Conservation (phyloP, 2,113 vertebrate species). For the Oxyura jamaicensis region DNA sequence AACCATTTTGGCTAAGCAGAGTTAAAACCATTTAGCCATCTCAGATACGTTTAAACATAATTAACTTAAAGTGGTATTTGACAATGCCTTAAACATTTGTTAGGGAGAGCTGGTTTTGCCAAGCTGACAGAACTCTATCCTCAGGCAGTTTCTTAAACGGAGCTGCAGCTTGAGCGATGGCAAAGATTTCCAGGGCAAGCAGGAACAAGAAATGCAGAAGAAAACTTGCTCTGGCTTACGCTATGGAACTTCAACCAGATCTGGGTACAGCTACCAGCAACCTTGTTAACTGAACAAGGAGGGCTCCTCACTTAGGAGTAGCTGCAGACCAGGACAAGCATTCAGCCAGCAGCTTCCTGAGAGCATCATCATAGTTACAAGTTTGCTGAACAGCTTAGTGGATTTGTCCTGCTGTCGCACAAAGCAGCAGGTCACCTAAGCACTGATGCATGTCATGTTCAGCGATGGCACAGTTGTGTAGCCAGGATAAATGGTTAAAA, state of each 20-base stretch:
- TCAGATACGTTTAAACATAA: neutral
- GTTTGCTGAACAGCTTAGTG: neutral
- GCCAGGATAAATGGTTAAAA: neutral
- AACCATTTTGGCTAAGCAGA: slow-evolving; percentile 12
- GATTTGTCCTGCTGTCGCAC: neutral
- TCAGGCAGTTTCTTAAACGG: slow-evolving; percentile 24
- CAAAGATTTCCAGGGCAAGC: slow-evolving; percentile 25
- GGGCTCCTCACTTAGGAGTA: neutral
- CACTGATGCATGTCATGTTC: neutral
- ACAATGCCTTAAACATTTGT: slow-evolving; percentile 27
- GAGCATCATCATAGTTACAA: neutral
- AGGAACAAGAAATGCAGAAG: slow-evolving; percentile 27
- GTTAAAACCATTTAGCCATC: slow-evolving; percentile 11
- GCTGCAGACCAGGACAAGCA: neutral
- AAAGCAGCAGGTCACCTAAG: neutral
- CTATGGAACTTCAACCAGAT: neutral
- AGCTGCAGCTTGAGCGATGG: neutral
- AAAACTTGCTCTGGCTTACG: neutral
- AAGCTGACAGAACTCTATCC: slow-evolving; percentile 34
- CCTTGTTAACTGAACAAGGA: neutral
- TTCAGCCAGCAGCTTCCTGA: neutral
- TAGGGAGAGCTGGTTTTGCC: slow-evolving; percentile 2
- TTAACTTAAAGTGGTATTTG: slow-evolving; percentile 33
- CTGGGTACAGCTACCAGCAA: neutral
- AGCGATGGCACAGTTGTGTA: neutral